These are phyloP conservation scores for Corydoras sp. DNA, from an alignment of 2,113 vertebrate genomes.

Conservation along the genomic window DNA sequence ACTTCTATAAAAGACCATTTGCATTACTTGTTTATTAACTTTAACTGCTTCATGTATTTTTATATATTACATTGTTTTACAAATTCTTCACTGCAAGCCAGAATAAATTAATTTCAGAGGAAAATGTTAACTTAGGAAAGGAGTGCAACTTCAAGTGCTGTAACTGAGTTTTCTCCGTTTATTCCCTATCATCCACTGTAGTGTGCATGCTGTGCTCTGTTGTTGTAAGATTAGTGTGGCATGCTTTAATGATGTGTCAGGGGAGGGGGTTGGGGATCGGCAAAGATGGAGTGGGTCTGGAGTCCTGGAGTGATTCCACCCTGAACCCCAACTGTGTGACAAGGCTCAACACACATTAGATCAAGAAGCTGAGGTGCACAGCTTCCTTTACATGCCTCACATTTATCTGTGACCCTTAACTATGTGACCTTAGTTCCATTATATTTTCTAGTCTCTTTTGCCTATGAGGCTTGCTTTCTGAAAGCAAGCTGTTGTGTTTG, in stretches of 20 bases:
- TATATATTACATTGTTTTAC: no score
- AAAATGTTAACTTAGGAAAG: neutral
- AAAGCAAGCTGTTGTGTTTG: no score
- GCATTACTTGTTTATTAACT: no score
- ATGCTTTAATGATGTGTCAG: constrained; percentile 39
- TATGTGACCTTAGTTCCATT: neutral
- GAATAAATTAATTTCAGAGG: neutral
- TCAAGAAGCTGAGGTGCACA: neutral
- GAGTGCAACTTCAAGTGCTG: neutral
- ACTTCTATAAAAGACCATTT: no score
- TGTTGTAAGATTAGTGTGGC: constrained; percentile 34
- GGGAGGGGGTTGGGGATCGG: constrained; percentile 22
- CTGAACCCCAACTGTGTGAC: constrained; percentile 39
- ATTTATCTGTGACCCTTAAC: neutral
- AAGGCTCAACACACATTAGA: constrained; percentile 26
- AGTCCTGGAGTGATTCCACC: constrained; percentile 32
- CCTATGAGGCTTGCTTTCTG: no score
- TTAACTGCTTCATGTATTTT: no score
- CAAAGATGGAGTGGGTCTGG: constrained; percentile 27
- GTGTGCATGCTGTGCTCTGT: constrained; percentile 6
- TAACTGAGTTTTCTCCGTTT: neutral
- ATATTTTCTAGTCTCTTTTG: no score
- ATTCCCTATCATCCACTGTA: neutral
- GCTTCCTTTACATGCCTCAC: neutral
- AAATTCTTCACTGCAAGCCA: neutral